Evolutionary conservation across 2,113 vertebrate species (phyloP).

Genomic region (Hylia prasina): DNA sequence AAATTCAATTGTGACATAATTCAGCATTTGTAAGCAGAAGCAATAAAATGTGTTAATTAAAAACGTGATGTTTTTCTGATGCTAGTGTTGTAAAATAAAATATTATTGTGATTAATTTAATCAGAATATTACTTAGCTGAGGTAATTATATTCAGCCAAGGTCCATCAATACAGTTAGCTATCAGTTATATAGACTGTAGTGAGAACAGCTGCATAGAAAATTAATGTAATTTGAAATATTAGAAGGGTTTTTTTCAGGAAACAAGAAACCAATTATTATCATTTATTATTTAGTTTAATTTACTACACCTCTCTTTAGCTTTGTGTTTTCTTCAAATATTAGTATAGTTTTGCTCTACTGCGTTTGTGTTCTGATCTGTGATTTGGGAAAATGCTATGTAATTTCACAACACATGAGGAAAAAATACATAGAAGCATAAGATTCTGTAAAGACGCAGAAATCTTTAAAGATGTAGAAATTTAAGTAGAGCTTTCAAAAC

Average conservation of each 20-base stretch:
- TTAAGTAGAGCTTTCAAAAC: not conserved
- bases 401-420: not conserved
- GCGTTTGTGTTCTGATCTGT: not conserved
- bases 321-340: not conserved
- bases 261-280: not conserved
- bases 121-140: not conserved
- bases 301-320: not conserved
- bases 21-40: not conserved
- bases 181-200: not conserved
- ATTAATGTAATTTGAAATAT: not conserved
- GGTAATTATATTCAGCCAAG: not conserved
- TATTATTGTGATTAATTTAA: not conserved
- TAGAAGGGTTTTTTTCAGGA: not conserved
- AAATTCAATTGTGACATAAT: not conserved
- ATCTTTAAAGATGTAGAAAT: not conserved
- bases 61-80: not conserved
- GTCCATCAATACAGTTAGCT: slow-evolving; percentile 2
- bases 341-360: not conserved
- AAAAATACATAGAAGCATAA: not conserved
- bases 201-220: not conserved
- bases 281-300: not conserved
- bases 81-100: not conserved
- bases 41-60: slow-evolving; percentile 15
- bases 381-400: not conserved
- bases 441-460: not conserved